Percentiles rank a stretch among this genome's conserved stretches.
Evolutionary conservation across 2,797 vertebrate species (phyloP).

Genomic region (Picus viridis): DNA sequence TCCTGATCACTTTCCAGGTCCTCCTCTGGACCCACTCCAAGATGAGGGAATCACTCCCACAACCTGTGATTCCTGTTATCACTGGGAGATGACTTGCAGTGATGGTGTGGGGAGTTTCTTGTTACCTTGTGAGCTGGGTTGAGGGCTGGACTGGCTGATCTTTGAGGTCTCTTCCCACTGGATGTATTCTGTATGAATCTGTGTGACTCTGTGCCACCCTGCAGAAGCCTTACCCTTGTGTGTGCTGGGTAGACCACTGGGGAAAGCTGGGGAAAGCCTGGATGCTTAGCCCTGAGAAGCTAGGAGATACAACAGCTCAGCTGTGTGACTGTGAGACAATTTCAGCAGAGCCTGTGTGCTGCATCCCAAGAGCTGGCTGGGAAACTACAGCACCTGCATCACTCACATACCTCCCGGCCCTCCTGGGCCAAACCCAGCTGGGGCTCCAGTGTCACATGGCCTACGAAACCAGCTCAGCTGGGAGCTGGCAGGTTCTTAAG

Average conservation of each 20-base stretch:
- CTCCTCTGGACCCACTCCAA: neutral
- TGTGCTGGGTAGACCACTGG: accelerated
- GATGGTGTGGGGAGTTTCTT: accelerated
- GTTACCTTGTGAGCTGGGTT: neutral
- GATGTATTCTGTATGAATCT: too few relatives aligned
- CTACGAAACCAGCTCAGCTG: neutral
- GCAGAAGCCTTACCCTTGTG: accelerated
- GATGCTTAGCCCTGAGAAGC: neutral
- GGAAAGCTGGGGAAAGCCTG: neutral
- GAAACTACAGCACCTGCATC: too few relatives aligned
- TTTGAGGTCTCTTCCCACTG: too few relatives aligned
- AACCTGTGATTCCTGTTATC: neutral
- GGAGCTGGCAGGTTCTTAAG: neutral
- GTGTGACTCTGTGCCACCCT: neutral
- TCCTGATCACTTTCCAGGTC: too few relatives aligned
- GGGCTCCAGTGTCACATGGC: accelerated
- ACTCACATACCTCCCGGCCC: accelerated
- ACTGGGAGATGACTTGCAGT: neutral
- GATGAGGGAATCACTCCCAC: constrained; percentile 22
- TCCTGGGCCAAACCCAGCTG: accelerated
- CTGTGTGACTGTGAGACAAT: neutral
- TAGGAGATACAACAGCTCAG: neutral
- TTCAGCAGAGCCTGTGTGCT: neutral
- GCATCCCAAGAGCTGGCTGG: accelerated
- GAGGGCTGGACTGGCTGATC: too few relatives aligned